These are phyloP conservation scores for Callionymus lyra DNA, from an alignment of 2,113 vertebrate genomes.

Conservation along the genomic window DNA sequence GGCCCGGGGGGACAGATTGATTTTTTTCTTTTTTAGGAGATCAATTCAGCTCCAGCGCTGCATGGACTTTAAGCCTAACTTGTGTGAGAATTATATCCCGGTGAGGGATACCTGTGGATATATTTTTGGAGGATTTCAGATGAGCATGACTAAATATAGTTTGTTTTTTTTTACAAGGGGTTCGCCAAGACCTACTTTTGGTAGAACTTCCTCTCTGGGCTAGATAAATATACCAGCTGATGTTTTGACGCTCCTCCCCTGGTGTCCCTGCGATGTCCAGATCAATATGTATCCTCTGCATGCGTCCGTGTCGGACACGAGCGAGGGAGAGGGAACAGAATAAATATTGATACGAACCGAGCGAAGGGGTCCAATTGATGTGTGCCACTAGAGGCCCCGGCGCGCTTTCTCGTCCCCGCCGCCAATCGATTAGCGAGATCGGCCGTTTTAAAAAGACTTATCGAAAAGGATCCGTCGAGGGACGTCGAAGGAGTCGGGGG, in stretches of 20 bases:
- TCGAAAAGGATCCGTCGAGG: constrained; percentile 7
- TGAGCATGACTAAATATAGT: neutral
- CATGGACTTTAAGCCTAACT: constrained; percentile 24
- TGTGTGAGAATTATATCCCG: constrained; percentile 10
- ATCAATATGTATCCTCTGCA: constrained; percentile 53
- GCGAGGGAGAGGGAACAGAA: constrained; percentile 55
- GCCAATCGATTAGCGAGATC: constrained; percentile 15
- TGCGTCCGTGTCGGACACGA: constrained; percentile 33
- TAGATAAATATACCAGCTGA: constrained; percentile 43
- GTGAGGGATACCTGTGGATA: constrained; percentile 13
- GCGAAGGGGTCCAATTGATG: constrained; percentile 61
- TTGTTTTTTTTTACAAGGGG: constrained; percentile 34
- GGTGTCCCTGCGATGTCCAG: constrained; percentile 36
- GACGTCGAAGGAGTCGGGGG: constrained; percentile 20
- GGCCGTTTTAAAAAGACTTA: neutral
- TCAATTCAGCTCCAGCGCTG: constrained; percentile 46
- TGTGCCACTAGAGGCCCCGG: neutral
- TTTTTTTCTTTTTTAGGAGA: constrained; percentile 30
- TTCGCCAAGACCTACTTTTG: constrained; percentile 33
- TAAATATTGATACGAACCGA: constrained; percentile 71
- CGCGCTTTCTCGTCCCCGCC: no score
- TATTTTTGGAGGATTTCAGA: constrained; percentile 6
- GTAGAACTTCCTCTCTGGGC: constrained; percentile 37
- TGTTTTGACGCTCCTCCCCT: constrained; percentile 46
- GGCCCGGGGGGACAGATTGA: constrained; percentile 57